phyloP scores from a whole-genome alignment of 2,888 invertebrate genomes.

The Pegoplata infirma region DNA sequence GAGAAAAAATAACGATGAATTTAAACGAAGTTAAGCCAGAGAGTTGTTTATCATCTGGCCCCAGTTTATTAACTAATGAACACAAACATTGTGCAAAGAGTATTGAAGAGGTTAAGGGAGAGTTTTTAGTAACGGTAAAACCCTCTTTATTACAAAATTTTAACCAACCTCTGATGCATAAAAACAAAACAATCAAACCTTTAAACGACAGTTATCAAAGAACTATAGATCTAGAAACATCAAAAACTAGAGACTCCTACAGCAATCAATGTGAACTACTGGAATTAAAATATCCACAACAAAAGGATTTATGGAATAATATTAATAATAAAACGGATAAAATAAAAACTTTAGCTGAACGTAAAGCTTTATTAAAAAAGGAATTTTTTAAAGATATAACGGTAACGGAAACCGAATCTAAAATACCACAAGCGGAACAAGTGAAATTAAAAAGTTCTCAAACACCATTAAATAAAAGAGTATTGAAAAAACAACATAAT shows the following conservation, averaged over 20 bases:
- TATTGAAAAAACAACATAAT: conserved; percentile 54
- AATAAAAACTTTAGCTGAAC: conserved; percentile 68
- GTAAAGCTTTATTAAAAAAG: conserved; percentile 69
- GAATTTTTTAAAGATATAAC: conserved; percentile 69
- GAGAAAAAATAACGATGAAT: conserved; percentile 19
- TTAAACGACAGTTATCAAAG: conserved; percentile 53
- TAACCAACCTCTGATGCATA: conserved; percentile 42
- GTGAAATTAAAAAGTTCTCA: conserved; percentile 21
- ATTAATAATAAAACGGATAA: too few relatives aligned
- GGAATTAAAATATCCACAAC: conserved; percentile 38
- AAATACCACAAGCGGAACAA: neutral
- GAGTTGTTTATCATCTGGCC: conserved; percentile 20
- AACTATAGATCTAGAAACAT: conserved; percentile 48
- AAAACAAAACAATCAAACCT: conserved; percentile 54
- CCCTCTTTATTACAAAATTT: conserved; percentile 34
- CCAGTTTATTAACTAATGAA: conserved; percentile 29
- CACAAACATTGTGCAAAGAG: conserved; percentile 2
- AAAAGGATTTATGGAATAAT: conserved; percentile 53
- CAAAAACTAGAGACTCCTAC: too few relatives aligned
- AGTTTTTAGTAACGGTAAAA: conserved; percentile 55
- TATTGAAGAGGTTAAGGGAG: conserved; percentile 41
- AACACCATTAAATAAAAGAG: conserved; percentile 18
- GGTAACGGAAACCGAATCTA: neutral
- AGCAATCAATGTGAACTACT: conserved; percentile 53
- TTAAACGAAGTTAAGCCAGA: conserved; percentile 45